Conservation (phyloP, 1,140 invertebrate species). For the Melitaea cinxia region DNA sequence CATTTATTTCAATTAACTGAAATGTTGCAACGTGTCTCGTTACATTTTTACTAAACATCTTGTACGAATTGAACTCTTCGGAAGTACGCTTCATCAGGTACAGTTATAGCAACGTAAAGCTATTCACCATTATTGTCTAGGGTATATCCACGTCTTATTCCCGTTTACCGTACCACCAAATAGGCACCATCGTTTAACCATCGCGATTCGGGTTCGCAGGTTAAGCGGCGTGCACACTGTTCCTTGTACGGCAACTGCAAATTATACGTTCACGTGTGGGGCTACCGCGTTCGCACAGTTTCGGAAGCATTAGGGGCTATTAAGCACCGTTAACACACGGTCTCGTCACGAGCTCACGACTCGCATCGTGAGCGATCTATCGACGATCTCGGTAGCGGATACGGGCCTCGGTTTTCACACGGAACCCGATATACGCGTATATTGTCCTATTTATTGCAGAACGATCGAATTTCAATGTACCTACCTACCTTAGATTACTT, state of each 20-base stretch:
- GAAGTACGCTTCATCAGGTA: too few species aligned
- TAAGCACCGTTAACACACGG: constrained; percentile 79
- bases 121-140: too few species aligned
- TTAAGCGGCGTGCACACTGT: constrained; percentile 64
- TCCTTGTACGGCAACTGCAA: constrained; percentile 67
- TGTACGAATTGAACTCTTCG: too few species aligned
- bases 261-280: constrained; percentile 75
- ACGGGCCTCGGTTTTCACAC: constrained; percentile 50
- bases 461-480: background rate
- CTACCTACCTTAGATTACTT: too few species aligned
- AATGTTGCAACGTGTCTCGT: too few species aligned
- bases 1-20: too few species aligned
- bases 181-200: constrained; percentile 21
- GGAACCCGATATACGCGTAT: constrained; percentile 31
- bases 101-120: background rate
- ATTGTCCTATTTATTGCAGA: constrained; percentile 15
- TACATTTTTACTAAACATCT: too few species aligned
- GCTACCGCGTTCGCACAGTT: constrained; percentile 81
- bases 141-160: constrained; percentile 4
- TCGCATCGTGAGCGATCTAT: constrained; percentile 72
- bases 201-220: constrained; percentile 36
- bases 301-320: constrained; percentile 81
- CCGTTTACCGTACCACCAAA: constrained; percentile 33
- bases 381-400: constrained; percentile 72
- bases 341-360: constrained; percentile 75